phyloP scores from a whole-genome alignment of 2,113 vertebrate species.

The Ammodytes marinus region DNA sequence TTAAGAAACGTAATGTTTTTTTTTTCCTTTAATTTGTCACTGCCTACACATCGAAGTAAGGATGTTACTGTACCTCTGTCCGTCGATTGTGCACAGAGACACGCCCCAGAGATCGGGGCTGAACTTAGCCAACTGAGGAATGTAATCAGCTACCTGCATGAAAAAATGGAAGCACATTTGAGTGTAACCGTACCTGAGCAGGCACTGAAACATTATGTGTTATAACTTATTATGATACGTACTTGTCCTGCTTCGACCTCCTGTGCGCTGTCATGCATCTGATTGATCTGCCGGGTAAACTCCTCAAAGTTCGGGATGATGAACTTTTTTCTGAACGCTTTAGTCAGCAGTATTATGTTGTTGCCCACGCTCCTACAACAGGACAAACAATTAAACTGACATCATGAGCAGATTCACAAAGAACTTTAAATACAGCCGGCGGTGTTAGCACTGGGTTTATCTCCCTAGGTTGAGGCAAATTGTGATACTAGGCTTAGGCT shows the following conservation, averaged over 20 bases:
- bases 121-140: slow-evolving; percentile 92
- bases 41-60: not conserved
- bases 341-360: slow-evolving; percentile 91
- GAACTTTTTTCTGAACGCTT: slow-evolving; percentile 91
- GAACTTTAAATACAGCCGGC: not conserved
- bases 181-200: not conserved
- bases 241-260: slow-evolving; percentile 86
- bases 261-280: slow-evolving; percentile 84
- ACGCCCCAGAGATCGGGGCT: slow-evolving; percentile 88
- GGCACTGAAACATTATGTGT: not conserved
- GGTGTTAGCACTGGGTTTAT: not conserved
- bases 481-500: not conserved
- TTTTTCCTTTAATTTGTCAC: too few species aligned
- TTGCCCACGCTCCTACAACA: slow-evolving; percentile 86
- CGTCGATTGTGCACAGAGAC: slow-evolving; percentile 77
- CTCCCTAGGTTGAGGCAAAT: not conserved
- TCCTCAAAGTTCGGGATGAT: slow-evolving; percentile 91
- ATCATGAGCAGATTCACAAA: not conserved
- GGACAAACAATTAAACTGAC: not conserved
- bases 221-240: slow-evolving; percentile 38
- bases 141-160: slow-evolving; percentile 90
- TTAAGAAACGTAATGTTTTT: too few species aligned
- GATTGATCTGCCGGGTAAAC: slow-evolving; percentile 86
- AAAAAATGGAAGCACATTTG: slow-evolving; percentile 2
- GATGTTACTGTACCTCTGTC: slow-evolving; percentile 69